A percentile compares a stretch with the other conserved stretches of the same genome.
Conservation (phyloP, 1,140 invertebrate genomes). For the Lepidostoma basale region DNA sequence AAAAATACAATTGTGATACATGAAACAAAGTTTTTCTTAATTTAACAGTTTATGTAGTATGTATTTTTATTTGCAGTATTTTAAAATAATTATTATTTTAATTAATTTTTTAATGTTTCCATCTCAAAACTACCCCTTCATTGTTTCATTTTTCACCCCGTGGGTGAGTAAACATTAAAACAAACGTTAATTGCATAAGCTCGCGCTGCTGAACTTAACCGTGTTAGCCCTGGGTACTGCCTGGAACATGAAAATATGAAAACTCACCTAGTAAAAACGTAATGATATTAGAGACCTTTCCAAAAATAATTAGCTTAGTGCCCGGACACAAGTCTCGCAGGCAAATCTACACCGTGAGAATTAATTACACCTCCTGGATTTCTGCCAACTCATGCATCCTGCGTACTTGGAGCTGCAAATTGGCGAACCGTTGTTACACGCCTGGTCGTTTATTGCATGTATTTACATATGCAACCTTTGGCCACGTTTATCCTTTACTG, state of each 20-base stretch:
- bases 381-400: not conserved
- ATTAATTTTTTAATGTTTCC: too few species aligned
- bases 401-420: not conserved
- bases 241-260: not conserved
- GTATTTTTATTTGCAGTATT: too few species aligned
- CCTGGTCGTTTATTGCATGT: too few species aligned
- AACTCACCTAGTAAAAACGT: not conserved
- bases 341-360: slow-evolving; percentile 2
- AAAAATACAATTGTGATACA: too few species aligned
- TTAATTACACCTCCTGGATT: slow-evolving; percentile 27
- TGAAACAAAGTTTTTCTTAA: too few species aligned
- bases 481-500: too few species aligned
- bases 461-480: too few species aligned
- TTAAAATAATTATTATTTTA: too few species aligned
- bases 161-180: not conserved
- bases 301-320: slow-evolving; percentile 15
- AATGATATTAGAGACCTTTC: slow-evolving; percentile 15
- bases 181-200: slow-evolving; percentile 11
- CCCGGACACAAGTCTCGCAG: not conserved
- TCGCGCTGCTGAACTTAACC: not conserved
- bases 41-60: too few species aligned
- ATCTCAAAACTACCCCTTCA: too few species aligned
- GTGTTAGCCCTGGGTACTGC: too few species aligned
- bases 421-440: not conserved
- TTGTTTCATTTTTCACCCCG: not conserved